Conservation (phyloP, 2,113 vertebrate genomes). For the Tichodroma muraria region DNA sequence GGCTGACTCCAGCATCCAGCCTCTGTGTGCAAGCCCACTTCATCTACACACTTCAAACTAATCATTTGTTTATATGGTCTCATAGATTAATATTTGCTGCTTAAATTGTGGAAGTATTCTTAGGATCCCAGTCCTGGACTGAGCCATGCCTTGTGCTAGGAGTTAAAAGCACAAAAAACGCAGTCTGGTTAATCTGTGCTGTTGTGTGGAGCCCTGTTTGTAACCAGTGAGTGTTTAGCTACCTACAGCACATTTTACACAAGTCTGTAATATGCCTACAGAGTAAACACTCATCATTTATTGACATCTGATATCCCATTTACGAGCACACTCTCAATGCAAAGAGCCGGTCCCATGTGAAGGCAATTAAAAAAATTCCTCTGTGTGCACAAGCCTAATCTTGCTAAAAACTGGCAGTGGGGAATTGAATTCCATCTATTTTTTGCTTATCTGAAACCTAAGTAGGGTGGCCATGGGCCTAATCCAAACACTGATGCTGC, state of each 20-base stretch:
- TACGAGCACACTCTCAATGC: neutral
- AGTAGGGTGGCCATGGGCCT: slow-evolving; percentile 4
- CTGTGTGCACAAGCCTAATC: neutral
- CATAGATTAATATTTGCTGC: neutral
- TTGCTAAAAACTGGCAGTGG: rapidly evolving
- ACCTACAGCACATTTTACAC: neutral
- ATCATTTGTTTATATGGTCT: neutral
- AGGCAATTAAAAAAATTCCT: neutral
- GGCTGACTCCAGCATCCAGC: neutral
- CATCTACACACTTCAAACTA: neutral
- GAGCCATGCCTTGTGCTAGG: neutral
- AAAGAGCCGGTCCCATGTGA: neutral
- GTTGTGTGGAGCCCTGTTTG: neutral
- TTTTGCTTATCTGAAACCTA: neutral
- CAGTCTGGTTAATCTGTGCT: neutral
- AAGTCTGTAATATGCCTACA: neutral
- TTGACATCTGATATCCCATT: neutral
- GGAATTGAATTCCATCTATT: neutral
- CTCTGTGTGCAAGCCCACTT: neutral
- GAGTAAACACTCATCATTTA: neutral
- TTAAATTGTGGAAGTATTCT: neutral
- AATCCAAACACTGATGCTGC: slow-evolving; percentile 23
- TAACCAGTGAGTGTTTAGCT: neutral
- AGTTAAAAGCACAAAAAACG: neutral
- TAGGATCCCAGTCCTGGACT: neutral